These are phyloP conservation scores for Sycobia sp. DNA, from an alignment of 1,140 invertebrate genomes.

Conservation along the genomic window DNA sequence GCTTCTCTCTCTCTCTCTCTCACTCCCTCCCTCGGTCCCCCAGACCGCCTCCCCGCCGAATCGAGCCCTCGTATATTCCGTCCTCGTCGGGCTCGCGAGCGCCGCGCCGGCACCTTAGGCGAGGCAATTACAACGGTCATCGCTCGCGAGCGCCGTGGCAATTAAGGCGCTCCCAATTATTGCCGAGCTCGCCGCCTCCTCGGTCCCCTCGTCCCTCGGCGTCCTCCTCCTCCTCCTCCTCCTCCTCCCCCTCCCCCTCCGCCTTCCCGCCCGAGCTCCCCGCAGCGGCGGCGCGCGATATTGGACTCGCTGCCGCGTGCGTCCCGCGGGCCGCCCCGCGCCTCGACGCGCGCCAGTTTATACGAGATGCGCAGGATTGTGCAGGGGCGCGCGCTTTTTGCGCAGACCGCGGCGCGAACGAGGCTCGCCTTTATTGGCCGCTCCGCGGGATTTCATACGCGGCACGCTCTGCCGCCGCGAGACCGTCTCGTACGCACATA, in stretches of 20 bases:
- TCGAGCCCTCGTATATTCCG: constrained; percentile 1
- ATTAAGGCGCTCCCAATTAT: constrained; percentile 59
- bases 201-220: not conserved
- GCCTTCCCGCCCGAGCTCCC: not conserved
- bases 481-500: no score
- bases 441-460: no score
- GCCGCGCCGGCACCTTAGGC: constrained; percentile 45
- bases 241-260: no score
- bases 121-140: constrained; percentile 56
- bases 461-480: no score
- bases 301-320: not conserved
- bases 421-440: no score
- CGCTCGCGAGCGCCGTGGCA: constrained; percentile 53
- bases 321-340: not conserved
- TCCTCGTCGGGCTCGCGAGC: constrained; percentile 15
- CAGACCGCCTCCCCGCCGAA: not conserved
- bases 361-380: not conserved
- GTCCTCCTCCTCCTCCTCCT: constrained; percentile 23
- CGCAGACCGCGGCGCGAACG: not conserved
- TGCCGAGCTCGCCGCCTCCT: constrained; percentile 27
- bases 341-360: not conserved
- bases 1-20: not conserved
- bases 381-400: not conserved
- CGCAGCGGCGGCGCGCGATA: not conserved
- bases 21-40: not conserved